Base-by-base conservation (phyloP, 1,140 invertebrate species). In the Notospermus geniculatus region DNA sequence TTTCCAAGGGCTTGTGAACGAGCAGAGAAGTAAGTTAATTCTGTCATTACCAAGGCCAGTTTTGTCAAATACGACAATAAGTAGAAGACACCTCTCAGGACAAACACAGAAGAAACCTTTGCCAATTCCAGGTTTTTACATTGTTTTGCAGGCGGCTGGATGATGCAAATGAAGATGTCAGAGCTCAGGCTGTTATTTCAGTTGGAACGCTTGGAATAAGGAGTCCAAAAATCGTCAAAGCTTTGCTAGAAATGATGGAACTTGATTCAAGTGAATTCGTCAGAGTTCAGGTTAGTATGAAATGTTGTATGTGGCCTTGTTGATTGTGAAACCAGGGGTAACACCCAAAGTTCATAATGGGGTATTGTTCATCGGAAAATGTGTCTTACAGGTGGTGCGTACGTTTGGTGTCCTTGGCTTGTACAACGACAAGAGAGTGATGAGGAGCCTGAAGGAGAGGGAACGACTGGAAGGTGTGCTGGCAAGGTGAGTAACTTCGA, bases 261-360 rank as follows among this genome's bases (percentile, higher is more conserved):
- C 61, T 80, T 28, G 79, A 80, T 59, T 63, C 74, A 23, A 79
- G 77, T 74, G 77, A 79, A 57, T 77, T 73, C 67, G 79, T 80
- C 25, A 58, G 79, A 32, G 60, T 77, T 0, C 75, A 76, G 75
- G 79, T 80, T 53, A 67, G 70, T 66, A 25, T 7, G n/a, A 19
- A 13, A 43, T 19, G 11, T 43, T 43, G 11, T 11, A 43, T 43
- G 19, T 19, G 19, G 19, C 11, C 39, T 13, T 13, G 39, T 43
- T 43, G 19, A 43, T 13, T 43, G 11, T 43, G 11, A 43, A 43
- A 43, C 11, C 39, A 43, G 11, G 11, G 11, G 11, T 43, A 13
- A 19, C 19, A 11, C 19, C 39, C 11, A 43, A 11, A 19, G 11
- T 43, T 43, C 11, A 43, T 43, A 43, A 43, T 19, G 11, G 11